Evolutionary conservation across 2,113 vertebrate genomes (phyloP).

Genomic region (Gambusia affinis): DNA sequence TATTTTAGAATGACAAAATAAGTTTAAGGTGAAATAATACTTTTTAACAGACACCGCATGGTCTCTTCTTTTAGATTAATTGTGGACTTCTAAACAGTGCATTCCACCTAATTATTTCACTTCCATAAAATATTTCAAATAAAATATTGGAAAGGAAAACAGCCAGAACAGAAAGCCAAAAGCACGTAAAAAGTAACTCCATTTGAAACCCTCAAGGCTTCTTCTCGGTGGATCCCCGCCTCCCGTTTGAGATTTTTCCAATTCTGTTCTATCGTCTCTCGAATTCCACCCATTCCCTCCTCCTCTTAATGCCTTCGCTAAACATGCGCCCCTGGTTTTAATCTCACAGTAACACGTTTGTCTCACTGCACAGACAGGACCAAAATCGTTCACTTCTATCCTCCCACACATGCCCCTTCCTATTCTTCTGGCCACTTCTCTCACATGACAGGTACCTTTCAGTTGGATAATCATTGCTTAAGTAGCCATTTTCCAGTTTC

Average conservation of each 20-base stretch:
- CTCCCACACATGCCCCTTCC: conserved; percentile 38
- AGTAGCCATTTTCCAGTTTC: conserved; percentile 88
- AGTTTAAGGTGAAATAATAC: background rate
- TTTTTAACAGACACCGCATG: background rate
- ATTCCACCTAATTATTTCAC: conserved; percentile 30
- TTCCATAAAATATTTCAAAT: conserved; percentile 7
- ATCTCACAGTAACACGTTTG: conserved; percentile 88
- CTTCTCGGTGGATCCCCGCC: background rate
- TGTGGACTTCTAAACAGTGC: conserved; percentile 50
- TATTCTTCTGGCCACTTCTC: conserved; percentile 77
- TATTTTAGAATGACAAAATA: background rate
- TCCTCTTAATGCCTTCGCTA: conserved; percentile 79
- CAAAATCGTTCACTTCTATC: conserved; percentile 85
- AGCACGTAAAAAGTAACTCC: no score
- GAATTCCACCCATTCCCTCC: conserved; percentile 8
- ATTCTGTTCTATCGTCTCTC: conserved; percentile 27
- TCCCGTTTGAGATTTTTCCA: conserved; percentile 1
- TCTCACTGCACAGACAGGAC: conserved; percentile 85
- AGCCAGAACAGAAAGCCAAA: conserved; percentile 14
- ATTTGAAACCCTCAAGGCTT: background rate
- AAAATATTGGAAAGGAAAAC: conserved; percentile 21
- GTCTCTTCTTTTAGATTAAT: conserved; percentile 40
- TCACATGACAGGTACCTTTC: conserved; percentile 95
- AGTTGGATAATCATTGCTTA: conserved; percentile 88
- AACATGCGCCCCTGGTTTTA: conserved; percentile 83